Evolutionary conservation across 1,140 invertebrate genomes (phyloP), one percentile per base, ranked within the genome.

Genomic region (Scaptodrosophila lebanonensis): DNA sequence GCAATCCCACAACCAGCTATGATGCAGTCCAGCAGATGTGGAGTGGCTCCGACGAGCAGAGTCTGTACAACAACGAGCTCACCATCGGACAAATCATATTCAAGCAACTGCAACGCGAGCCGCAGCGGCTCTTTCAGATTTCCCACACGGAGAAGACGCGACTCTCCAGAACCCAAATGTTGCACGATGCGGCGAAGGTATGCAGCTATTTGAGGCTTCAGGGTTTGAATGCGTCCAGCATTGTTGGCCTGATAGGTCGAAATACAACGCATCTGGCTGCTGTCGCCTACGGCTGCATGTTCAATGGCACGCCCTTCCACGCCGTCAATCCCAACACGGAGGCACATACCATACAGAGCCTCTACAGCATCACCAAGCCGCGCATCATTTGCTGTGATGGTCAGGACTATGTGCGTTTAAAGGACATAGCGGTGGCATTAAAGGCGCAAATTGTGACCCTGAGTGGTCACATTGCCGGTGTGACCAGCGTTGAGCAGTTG

Each of bases 241-340:
- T 84, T 32, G 75, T 86, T 11, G 84, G 84, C 3, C 52, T 85
- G 13, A 27, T 66, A 29, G 79, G 75, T 3, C 38, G 65, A 1
- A 86, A 86, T 32, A 54, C 71, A 4, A 83, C 71, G 1, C 64
- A 84, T 33, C 13, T 85, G 38, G 72, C 61, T 1, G 75, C 84
- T 0, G 8, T 86, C 9, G 75, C 70, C 33, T 79, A 79, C 39
- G 84, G 71, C 11, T 86, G 83, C 3, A 32, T 85, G 6, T 67
- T 86, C 30, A 85, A 85, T 38, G 82, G 75, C 8, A 85, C 84
- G 1, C 67, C 79, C 15, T 84, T 86, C 2, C 84, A 85, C 44
- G 75, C 84, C 2, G 60, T 86, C 17, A 84, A 76, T 29, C 48
- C 52, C 6, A 79, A 68, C 16, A 12, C 79, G 22, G 73, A 79